Evolutionary conservation across 2,888 invertebrate species (phyloP), one percentile per base, ranked within the genome.

Genomic region (Brachypalpus laphriformis): DNA sequence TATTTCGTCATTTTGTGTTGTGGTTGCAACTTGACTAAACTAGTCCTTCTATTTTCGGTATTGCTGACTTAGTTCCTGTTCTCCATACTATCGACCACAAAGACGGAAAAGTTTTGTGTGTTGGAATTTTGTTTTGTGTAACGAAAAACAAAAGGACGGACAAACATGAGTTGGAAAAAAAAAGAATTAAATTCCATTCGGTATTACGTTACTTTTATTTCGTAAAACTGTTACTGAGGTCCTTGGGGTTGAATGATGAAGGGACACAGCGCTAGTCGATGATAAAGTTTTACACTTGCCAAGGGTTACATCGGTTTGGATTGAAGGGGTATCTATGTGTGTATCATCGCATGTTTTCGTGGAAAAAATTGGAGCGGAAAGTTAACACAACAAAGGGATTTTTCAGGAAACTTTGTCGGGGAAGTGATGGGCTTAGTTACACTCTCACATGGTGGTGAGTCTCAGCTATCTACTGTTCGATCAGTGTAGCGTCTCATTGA

Each of bases 11-110:
- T 28, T 54, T 68, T 54, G 9, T 66, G 61, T 63, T 82, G 70
- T 51, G 61, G 61, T 70, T 68, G 56, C 40, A 66, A 34, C 14
- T 59, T 40, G n/a, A 22, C 28, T 16, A 8, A 56, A 16, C 16
- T 68, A 40, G 34, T 54, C 56, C 49, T 28, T 25, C 5, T 18
- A 49, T 40, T 71, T 65, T 16, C 20, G 34, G 18, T 34, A 80
- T 37, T 65, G 34, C 40, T 66, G 80, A 74, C 59, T 59, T 51
- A 51, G 72, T 49, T 66, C 18, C 70, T 70, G 61, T 37, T 31
- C 31, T 31, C n/a, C n/a, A 68, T 54, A 22, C 51, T 68, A 68
- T 68, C 25, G 16, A 56, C 61, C 61, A 81, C 47, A 81, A 68
- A 68, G 47, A 40, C 47, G 54, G 61, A 40, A 9, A 49, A 75